Percentiles rank a stretch among this genome's conserved stretches.
These are phyloP conservation scores for Machimus rusticus DNA, from an alignment of 2,888 invertebrate genomes.

Conservation along the genomic window DNA sequence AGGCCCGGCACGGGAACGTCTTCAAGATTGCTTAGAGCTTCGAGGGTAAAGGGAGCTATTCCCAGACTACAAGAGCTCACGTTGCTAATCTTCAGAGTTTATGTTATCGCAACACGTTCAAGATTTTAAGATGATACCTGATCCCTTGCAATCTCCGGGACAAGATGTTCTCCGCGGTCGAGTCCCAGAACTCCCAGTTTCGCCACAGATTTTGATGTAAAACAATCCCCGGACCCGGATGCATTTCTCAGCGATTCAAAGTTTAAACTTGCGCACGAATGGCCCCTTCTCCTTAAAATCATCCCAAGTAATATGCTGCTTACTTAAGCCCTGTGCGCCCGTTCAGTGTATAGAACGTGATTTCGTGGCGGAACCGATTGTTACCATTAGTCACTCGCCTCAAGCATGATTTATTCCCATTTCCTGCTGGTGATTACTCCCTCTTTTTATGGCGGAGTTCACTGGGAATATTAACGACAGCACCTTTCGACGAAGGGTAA, in stretches of 20 bases:
- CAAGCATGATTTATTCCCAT: not conserved
- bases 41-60: not conserved
- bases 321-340: not conserved
- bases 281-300: not conserved
- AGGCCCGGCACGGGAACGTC: not conserved
- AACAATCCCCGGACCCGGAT: not conserved
- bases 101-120: constrained; percentile 3
- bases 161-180: not conserved
- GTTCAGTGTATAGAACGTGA: not conserved
- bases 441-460: not conserved
- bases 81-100: not conserved
- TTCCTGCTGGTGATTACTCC: not conserved
- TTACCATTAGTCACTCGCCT: not conserved
- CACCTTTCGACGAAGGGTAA: not conserved
- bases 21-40: not conserved
- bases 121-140: constrained; percentile 21
- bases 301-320: not conserved
- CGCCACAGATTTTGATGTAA: not conserved
- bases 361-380: not conserved
- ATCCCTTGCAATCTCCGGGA: not conserved
- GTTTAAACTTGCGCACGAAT: not conserved
- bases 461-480: not conserved
- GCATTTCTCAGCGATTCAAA: not conserved
- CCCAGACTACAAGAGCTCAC: not conserved
- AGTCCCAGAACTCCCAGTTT: not conserved